A percentile compares a stretch with the other conserved stretches of the same genome.
These are phyloP conservation scores for Sebastes kiyomatsui DNA, from an alignment of 2,797 vertebrate species.

Conservation along the genomic window DNA sequence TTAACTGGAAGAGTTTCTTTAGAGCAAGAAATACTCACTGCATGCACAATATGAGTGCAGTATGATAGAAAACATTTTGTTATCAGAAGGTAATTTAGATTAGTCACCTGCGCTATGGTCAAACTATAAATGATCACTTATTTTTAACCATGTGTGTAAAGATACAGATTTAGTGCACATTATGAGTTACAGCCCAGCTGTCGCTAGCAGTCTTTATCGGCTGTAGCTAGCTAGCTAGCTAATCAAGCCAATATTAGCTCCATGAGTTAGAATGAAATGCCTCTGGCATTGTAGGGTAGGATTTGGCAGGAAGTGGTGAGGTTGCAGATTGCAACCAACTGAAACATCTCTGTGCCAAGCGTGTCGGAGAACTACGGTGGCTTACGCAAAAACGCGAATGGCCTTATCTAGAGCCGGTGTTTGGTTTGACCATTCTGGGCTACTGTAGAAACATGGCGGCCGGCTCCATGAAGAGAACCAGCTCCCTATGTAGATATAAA, in stretches of 20 bases:
- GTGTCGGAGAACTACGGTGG: accelerated
- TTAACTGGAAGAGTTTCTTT: background rate
- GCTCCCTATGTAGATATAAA: too few relatives aligned
- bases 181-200: background rate
- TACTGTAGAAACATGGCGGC: background rate
- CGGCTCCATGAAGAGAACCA: too few relatives aligned
- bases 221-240: background rate
- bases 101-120: background rate
- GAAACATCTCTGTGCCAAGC: background rate
- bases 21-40: background rate
- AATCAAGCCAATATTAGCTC: background rate
- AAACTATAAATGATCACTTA: background rate
- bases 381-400: background rate
- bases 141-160: background rate
- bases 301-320: background rate
- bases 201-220: background rate
- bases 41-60: background rate
- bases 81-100: background rate
- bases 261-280: background rate
- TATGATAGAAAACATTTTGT: too few relatives aligned
- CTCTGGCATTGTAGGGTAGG: background rate
- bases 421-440: background rate
- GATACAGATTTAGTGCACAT: too few relatives aligned
- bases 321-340: too few relatives aligned
- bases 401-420: accelerated